Percentiles rank a stretch among this genome's conserved stretches.
These are phyloP conservation scores for Molanna angustata DNA, from an alignment of 2,888 invertebrate species.

Conservation along the genomic window DNA sequence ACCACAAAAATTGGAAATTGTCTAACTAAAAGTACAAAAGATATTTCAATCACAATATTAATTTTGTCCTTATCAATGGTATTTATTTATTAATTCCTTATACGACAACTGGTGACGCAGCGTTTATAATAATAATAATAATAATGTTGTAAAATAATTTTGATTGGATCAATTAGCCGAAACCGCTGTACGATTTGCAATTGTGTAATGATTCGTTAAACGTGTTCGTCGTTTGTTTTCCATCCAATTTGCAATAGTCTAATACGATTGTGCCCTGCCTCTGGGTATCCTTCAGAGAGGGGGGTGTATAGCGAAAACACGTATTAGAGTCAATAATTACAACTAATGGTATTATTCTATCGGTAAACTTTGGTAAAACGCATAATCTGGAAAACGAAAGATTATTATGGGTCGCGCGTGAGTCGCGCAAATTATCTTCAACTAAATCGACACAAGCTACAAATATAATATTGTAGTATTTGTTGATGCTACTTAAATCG, in stretches of 20 bases:
- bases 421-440: too few relatives aligned
- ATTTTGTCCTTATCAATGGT: too few relatives aligned
- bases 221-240: constrained; percentile 1
- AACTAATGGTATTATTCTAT: background rate
- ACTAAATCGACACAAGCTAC: too few relatives aligned
- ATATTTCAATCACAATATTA: constrained; percentile 21
- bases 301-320: too few relatives aligned
- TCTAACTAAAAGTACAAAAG: constrained; percentile 27
- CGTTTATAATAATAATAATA: background rate
- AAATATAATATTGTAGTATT: too few relatives aligned
- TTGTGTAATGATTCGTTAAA: background rate
- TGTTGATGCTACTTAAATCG: too few relatives aligned
- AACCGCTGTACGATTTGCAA: background rate
- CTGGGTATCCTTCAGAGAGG: background rate
- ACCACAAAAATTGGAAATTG: constrained; percentile 17
- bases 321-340: too few relatives aligned
- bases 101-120: background rate
- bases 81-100: background rate
- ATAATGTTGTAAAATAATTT: too few relatives aligned
- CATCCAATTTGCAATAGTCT: constrained; percentile 6
- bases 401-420: background rate
- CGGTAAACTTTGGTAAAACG: background rate
- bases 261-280: background rate
- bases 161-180: constrained; percentile 10
- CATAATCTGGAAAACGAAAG: background rate